Base-by-base conservation (phyloP, 2,113 vertebrate genomes). In the Aegithalos caudatus region DNA sequence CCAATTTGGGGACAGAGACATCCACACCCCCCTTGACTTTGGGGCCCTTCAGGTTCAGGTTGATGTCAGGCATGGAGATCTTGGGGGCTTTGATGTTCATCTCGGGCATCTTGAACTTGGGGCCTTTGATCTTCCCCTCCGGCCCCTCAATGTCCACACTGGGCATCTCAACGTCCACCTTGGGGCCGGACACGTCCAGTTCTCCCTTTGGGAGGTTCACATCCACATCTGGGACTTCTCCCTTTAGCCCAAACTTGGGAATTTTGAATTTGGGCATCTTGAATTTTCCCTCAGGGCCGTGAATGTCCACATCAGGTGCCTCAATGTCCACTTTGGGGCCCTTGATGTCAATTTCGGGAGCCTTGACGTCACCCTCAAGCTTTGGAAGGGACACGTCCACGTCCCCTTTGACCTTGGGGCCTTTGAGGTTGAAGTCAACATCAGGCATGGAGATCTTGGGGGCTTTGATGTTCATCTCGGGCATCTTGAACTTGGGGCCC, bases 241-340 rank as follows among this genome's bases (percentile, higher is more conserved):
- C 96, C 88, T 97, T 97, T 0, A 94, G 62, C 4, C 95, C 97
- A 0, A 98, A 98, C n/a, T 97, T 96, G 9, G 98, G 98, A 96
- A 98, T 96, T 37, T 98, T 98, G 20, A 98, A 94, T 70, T 98
- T 98, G 29, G 97, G 91, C 31, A 96, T 74, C 19, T 97, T 98
- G 6, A 97, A 11, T 67, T 51, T 51, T 11, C 40, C 40, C 14
- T 42, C 40, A 14, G 97, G 85, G 12, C 88, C 69, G 0, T 92
- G 57, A 5, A 92, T 2, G 25, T 96, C 82, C 0, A 97, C 15
- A 0, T 96, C 82, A 0, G 71, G 47, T 0, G 25, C 47, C 2
- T 38, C 66, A 16, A 69, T 69, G 47, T 69, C 66, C n/a, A 50
- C 14, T 7, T 51, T 51, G 66, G 66, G 47, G 23, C 29, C 51